Conservation (phyloP, 2,888 invertebrate genomes). For the Eilema caniola region DNA sequence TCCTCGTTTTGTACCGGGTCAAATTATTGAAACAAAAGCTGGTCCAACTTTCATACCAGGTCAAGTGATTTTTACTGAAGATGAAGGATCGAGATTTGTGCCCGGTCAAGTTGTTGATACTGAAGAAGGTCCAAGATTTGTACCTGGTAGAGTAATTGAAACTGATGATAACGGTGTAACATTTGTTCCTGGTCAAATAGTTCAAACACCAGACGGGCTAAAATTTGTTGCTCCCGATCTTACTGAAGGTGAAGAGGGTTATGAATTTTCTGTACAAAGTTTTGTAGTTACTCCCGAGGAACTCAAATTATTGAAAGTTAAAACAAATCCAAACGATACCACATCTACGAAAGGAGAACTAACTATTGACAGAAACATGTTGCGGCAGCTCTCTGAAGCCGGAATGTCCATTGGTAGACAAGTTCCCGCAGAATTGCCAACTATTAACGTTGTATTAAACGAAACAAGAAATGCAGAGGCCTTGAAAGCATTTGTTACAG, state of each 20-base stretch:
- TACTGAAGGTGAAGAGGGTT: conserved; percentile 88
- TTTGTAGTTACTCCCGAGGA: conserved; percentile 87
- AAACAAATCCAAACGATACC: conserved; percentile 83
- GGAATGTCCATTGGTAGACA: conserved; percentile 90
- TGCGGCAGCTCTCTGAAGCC: conserved; percentile 89
- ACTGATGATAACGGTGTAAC: conserved; percentile 90
- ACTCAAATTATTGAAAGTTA: conserved; percentile 80
- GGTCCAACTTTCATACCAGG: conserved; percentile 93
- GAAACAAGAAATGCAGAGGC: conserved; percentile 82
- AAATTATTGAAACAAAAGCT: conserved; percentile 91
- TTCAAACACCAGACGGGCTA: conserved; percentile 90
- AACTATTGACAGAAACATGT: conserved; percentile 89
- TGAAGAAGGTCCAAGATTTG: conserved; percentile 89
- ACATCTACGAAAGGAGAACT: conserved; percentile 87
- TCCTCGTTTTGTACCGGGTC: conserved; percentile 92
- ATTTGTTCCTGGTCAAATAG: conserved; percentile 93
- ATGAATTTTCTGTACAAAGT: conserved; percentile 91
- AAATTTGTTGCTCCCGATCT: conserved; percentile 90
- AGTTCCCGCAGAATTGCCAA: conserved; percentile 87
- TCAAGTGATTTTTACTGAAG: conserved; percentile 90
- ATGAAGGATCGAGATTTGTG: conserved; percentile 87
- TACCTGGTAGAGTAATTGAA: conserved; percentile 91
- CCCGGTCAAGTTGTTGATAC: conserved; percentile 92
- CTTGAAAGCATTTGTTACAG: conserved; percentile 81
- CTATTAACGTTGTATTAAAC: conserved; percentile 86